These are phyloP conservation scores for Spea hammondii DNA, from an alignment of 2,797 vertebrate genomes.

Conservation along the genomic window DNA sequence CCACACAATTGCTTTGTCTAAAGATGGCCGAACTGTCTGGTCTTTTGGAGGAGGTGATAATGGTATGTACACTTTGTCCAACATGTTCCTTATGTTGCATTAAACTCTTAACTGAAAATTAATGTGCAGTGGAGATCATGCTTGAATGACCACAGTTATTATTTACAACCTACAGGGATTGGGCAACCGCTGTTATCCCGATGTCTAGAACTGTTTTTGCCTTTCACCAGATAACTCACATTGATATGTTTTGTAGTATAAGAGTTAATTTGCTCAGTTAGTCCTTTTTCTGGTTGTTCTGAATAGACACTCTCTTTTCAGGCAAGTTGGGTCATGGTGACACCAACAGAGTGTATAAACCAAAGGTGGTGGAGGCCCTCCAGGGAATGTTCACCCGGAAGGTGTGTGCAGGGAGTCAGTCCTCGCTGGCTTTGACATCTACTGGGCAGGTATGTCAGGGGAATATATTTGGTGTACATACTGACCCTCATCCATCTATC, in stretches of 20 bases:
- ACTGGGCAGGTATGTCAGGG: constrained; percentile 72
- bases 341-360: constrained; percentile 79
- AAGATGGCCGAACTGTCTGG: constrained; percentile 79
- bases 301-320: constrained; percentile 45
- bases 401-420: constrained; percentile 79
- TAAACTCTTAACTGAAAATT: background rate
- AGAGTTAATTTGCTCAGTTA: no score
- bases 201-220: no score
- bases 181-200: no score
- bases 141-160: no score
- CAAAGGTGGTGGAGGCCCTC: constrained; percentile 78
- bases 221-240: no score
- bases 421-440: constrained; percentile 77
- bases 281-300: background rate
- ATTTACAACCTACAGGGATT: no score
- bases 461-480: background rate
- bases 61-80: constrained; percentile 60
- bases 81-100: background rate
- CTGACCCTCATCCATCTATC: background rate
- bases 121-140: no score
- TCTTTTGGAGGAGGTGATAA: constrained; percentile 82
- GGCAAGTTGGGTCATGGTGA: constrained; percentile 80
- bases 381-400: constrained; percentile 82
- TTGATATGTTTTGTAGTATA: no score
- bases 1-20: constrained; percentile 77